Evolutionary conservation across 2,888 invertebrate genomes (phyloP).

Genomic region (Hypolimnas misippus): DNA sequence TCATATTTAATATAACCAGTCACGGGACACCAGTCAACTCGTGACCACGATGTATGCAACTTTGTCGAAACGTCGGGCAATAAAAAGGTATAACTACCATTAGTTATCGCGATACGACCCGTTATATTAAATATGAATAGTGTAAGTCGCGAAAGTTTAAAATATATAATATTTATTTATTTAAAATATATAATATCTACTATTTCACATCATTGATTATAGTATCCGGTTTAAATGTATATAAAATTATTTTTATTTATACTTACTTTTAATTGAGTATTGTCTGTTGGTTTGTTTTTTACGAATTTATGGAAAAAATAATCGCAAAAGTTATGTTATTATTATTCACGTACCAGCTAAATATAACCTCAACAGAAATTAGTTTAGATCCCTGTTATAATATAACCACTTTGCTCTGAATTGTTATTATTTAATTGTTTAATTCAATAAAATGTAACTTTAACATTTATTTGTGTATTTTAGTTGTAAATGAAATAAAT

Average conservation of each 20-base stretch:
- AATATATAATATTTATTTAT: too few relatives aligned
- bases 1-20: too few relatives aligned
- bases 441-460: background rate
- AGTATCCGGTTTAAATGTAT: too few relatives aligned
- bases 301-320: background rate
- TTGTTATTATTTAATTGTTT: background rate
- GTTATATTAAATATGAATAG: too few relatives aligned
- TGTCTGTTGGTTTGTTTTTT: background rate
- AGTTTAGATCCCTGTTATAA: background rate
- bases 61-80: too few relatives aligned
- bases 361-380: background rate
- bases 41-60: too few relatives aligned
- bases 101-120: too few relatives aligned
- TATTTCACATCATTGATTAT: too few relatives aligned
- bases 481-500: background rate
- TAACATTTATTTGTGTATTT: constrained; percentile 6
- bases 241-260: background rate
- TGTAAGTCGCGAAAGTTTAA: too few relatives aligned
- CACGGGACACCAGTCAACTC: too few relatives aligned
- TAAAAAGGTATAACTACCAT: too few relatives aligned
- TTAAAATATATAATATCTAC: too few relatives aligned
- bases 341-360: background rate
- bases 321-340: background rate
- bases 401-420: background rate
- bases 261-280: background rate